Conservation (phyloP, 2,888 invertebrate genomes). For the Orchesella flavescens region DNA sequence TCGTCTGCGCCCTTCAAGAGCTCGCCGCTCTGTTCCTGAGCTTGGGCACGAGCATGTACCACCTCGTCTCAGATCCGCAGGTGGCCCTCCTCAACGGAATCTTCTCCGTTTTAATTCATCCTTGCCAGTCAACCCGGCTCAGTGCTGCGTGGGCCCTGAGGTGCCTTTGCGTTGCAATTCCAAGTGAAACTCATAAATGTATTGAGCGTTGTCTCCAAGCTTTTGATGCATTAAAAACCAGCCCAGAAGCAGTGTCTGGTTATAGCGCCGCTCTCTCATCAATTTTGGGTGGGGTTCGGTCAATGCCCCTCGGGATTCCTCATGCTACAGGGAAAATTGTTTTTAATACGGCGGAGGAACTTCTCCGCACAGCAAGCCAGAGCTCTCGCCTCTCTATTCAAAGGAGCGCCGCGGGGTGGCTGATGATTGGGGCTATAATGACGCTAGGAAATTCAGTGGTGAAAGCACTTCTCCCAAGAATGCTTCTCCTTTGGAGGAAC, state of each 20-base stretch:
- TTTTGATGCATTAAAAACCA: slow-evolving; percentile 90
- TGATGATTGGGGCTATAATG: slow-evolving; percentile 96
- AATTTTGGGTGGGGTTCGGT: slow-evolving; percentile 90
- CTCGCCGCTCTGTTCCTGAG: slow-evolving; percentile 91
- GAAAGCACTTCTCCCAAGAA: slow-evolving; percentile 90
- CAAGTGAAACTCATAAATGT: slow-evolving; percentile 80
- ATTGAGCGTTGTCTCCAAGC: slow-evolving; percentile 82
- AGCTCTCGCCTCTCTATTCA: slow-evolving; percentile 95
- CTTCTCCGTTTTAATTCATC: slow-evolving; percentile 90
- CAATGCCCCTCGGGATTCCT: slow-evolving; percentile 94
- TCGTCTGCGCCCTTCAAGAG: slow-evolving; percentile 95
- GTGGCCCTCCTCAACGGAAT: slow-evolving; percentile 84
- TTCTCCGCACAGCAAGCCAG: slow-evolving; percentile 95
- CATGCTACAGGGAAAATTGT: slow-evolving; percentile 95
- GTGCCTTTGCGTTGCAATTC: slow-evolving; percentile 93
- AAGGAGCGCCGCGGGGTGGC: slow-evolving; percentile 97
- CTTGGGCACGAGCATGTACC: slow-evolving; percentile 94
- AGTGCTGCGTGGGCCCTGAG: slow-evolving; percentile 96
- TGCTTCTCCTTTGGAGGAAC: slow-evolving; percentile 96
- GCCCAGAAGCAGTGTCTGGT: slow-evolving; percentile 89
- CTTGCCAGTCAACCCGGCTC: slow-evolving; percentile 89
- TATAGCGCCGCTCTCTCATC: slow-evolving; percentile 96
- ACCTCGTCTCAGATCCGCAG: slow-evolving; percentile 90
- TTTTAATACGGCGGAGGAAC: slow-evolving; percentile 97
- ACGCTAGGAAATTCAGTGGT: slow-evolving; percentile 87